phyloP scores from a whole-genome alignment of 2,888 invertebrate genomes.

The Neelides folsomi region DNA sequence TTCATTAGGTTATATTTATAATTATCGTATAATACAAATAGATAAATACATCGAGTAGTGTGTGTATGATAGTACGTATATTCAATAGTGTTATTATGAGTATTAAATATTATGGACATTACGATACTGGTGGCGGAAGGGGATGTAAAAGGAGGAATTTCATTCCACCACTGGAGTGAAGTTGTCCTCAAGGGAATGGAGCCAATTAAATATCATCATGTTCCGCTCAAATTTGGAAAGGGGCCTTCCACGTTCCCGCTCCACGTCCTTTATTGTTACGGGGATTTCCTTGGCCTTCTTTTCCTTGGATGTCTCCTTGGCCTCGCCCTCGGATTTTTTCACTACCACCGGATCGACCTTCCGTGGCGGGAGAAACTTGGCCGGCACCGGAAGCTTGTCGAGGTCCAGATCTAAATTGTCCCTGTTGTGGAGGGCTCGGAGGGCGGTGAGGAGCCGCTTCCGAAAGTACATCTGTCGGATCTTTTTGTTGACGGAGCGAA shows the following conservation, averaged over 20 bases:
- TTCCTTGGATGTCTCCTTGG: conserved; percentile 10
- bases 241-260: conserved; percentile 66
- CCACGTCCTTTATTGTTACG: conserved; percentile 63
- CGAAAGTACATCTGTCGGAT: conserved; percentile 70
- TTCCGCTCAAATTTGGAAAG: conserved; percentile 81
- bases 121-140: too few relatives aligned
- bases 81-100: too few relatives aligned
- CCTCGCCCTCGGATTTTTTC: conserved; percentile 5
- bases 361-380: conserved; percentile 33
- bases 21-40: too few relatives aligned
- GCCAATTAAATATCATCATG: conserved; percentile 91
- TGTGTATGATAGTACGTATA: too few relatives aligned
- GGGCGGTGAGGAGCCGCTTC: conserved; percentile 61
- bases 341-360: conserved; percentile 18
- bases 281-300: conserved; percentile 43
- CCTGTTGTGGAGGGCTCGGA: conserved; percentile 63
- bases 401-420: conserved; percentile 75
- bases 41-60: too few relatives aligned
- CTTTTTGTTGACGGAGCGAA: conserved; percentile 67
- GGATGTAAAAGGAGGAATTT: background rate
- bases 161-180: conserved; percentile 37
- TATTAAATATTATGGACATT: too few relatives aligned
- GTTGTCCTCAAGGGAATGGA: conserved; percentile 69
- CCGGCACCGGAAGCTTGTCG: conserved; percentile 39
- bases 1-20: too few relatives aligned